phyloP scores from a whole-genome alignment of 2,797 vertebrate genomes.

The Carapus acus region DNA sequence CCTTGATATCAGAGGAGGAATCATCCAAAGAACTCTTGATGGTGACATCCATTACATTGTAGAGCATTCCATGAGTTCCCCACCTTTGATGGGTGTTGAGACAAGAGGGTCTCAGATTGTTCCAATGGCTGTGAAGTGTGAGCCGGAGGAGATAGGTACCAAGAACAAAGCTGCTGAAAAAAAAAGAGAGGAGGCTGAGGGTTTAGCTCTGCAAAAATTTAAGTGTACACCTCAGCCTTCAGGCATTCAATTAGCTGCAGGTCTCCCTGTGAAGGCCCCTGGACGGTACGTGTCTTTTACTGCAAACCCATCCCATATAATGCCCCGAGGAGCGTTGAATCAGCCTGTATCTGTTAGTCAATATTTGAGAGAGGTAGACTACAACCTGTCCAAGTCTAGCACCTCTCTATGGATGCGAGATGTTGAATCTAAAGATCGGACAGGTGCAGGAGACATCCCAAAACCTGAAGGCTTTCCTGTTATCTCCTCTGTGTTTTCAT shows the following conservation, averaged over 20 bases:
- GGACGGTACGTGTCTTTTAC: slow-evolving; percentile 5
- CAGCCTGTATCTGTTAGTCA: slow-evolving; percentile 10
- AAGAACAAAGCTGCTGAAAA: slow-evolving; percentile 28
- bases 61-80: slow-evolving; percentile 27
- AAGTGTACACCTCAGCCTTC: slow-evolving; percentile 27
- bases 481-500: slow-evolving; percentile 93
- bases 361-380: slow-evolving; percentile 3
- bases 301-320: slow-evolving; percentile 21
- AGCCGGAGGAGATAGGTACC: slow-evolving; percentile 24
- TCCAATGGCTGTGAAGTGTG: slow-evolving; percentile 47
- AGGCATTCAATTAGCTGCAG: slow-evolving; percentile 16
- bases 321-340: slow-evolving; percentile 10
- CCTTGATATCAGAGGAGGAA: slow-evolving; percentile 20
- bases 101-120: slow-evolving; percentile 28
- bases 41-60: slow-evolving; percentile 28
- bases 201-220: slow-evolving; percentile 32
- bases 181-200: slow-evolving; percentile 25
- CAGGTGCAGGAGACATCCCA: slow-evolving; percentile 15
- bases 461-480: slow-evolving; percentile 76
- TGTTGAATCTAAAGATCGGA: slow-evolving; percentile 3
- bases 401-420: slow-evolving; percentile 31
- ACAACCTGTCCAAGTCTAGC: slow-evolving; percentile 29
- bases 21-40: slow-evolving; percentile 36
- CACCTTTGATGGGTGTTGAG: slow-evolving; percentile 19
- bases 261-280: slow-evolving; percentile 26